These are phyloP conservation scores for Ascidia mentula DNA, from an alignment of 23 tunicate species.

Conservation along the genomic window DNA sequence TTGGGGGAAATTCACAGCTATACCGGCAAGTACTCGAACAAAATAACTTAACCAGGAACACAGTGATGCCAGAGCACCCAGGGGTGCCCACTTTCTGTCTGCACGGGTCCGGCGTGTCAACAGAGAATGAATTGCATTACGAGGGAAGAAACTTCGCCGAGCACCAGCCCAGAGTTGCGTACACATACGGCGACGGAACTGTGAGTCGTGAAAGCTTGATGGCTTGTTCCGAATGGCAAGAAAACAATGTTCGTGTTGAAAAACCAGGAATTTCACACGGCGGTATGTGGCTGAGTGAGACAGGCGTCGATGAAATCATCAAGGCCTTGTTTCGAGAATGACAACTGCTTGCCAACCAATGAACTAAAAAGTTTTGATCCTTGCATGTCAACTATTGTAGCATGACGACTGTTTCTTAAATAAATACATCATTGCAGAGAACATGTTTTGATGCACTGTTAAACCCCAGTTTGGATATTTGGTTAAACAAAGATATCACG, in stretches of 20 bases:
- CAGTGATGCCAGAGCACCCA: conserved; percentile 13
- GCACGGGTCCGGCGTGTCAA: conserved; percentile 39
- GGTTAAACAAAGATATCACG: too few species aligned
- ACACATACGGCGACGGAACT: conserved; percentile 44
- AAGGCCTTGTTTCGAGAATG: not conserved
- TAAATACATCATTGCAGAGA: too few species aligned
- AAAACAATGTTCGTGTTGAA: not conserved
- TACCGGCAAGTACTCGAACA: conserved; percentile 16
- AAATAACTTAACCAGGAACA: not conserved
- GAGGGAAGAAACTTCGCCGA: conserved; percentile 51
- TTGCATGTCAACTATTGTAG: too few species aligned
- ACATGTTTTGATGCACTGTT: too few species aligned
- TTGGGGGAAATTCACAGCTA: not conserved
- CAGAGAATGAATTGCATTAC: conserved; percentile 23
- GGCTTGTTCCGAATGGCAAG: conserved; percentile 36
- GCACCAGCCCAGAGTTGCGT: conserved; percentile 22
- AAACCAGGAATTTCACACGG: not conserved
- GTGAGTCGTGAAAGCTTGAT: conserved; percentile 37
- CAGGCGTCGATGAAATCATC: not conserved
- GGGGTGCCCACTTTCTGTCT: conserved; percentile 53
- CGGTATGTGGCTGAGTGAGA: not conserved
- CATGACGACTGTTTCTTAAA: too few species aligned
- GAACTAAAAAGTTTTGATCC: too few species aligned
- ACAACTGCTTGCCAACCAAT: too few species aligned
- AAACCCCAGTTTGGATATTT: too few species aligned